Evolutionary conservation across 2,113 vertebrate genomes (phyloP), one percentile per base, ranked within the genome.

Genomic region (Eidolon helvum): DNA sequence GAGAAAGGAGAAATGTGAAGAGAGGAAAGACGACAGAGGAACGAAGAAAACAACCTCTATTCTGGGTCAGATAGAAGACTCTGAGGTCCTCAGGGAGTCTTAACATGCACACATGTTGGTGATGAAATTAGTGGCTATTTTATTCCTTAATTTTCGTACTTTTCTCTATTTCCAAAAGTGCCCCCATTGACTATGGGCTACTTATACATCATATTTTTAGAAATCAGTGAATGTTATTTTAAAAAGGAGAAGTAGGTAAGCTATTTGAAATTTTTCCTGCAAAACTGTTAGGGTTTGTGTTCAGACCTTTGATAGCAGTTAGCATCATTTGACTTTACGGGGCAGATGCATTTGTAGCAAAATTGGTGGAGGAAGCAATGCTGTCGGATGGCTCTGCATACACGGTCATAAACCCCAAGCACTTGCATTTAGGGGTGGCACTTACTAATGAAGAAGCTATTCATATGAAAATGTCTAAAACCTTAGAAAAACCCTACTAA

Each of bases 401-500:
- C 82, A 74, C 8, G 5, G 65, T 3, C 83, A 57, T 40, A 55
- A 93, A 89, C 35, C 45, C 0, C 0, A 96, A 97, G 88, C 65
- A 69, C 94, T 97, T 97, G 80, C 89, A 80, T 79, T 91, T 78
- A 95, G 88, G 83, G 96, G 66, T 84, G 50, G 63, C 63, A 92
- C 97, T 98, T 89, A 45, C 89, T 90, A 90, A 96, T 45, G 45
- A 74, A 85, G 92, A 93, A 38, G 59, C 48, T 43, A 30, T 75
- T 91, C 53, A 24, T 53, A 57, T 45, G 74, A 2, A 0, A 96
- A 97, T 92, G 90, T 88, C 91, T 91, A 95, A 87, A 97, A 92
- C 87, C 95, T 97, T 97, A 92, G 71, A 57, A 63, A 95, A 96
- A 97, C 91, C 95, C 96, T 91, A 97, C 87, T 89, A 80, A 94